These are phyloP conservation scores for Phthorimaea operculella DNA, from an alignment of 1,140 invertebrate species.

Conservation along the genomic window DNA sequence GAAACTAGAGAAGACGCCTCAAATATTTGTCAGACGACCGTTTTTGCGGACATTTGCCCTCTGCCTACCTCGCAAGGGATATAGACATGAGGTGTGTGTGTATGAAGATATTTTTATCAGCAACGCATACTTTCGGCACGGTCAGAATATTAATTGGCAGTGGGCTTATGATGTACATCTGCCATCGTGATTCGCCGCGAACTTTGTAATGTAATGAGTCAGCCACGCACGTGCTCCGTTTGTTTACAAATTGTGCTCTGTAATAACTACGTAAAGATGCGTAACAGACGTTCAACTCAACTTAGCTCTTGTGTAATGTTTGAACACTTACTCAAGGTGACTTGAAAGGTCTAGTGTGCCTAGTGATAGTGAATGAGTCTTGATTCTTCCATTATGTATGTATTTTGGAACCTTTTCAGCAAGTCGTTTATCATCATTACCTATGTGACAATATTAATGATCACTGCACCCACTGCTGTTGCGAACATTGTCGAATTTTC, in stretches of 20 bases:
- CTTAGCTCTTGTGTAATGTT: slow-evolving; percentile 10
- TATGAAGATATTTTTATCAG: too few species aligned
- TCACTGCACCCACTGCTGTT: neutral
- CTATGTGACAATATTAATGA: neutral
- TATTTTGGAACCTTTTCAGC: neutral
- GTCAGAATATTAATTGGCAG: slow-evolving; percentile 9
- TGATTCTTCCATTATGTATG: too few species aligned
- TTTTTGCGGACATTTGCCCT: too few species aligned
- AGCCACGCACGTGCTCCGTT: slow-evolving; percentile 46
- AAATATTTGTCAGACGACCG: too few species aligned
- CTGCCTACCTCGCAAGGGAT: too few species aligned
- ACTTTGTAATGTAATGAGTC: slow-evolving; percentile 40
- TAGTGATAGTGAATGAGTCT: too few species aligned
- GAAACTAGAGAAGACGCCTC: too few species aligned
- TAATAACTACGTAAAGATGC: slow-evolving; percentile 36
- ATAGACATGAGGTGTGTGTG: too few species aligned
- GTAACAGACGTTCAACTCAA: slow-evolving; percentile 31
- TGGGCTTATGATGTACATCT: slow-evolving; percentile 15
- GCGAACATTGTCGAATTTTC: slow-evolving; percentile 16
- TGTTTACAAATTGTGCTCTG: slow-evolving; percentile 58
- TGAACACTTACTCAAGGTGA: neutral
- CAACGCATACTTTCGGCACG: neutral
- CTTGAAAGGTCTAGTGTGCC: neutral
- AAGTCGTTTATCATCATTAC: neutral
- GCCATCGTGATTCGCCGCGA: slow-evolving; percentile 27